Evolutionary conservation across 1,140 invertebrate genomes (phyloP).

Genomic region (Cyphomyrmex costatus): DNA sequence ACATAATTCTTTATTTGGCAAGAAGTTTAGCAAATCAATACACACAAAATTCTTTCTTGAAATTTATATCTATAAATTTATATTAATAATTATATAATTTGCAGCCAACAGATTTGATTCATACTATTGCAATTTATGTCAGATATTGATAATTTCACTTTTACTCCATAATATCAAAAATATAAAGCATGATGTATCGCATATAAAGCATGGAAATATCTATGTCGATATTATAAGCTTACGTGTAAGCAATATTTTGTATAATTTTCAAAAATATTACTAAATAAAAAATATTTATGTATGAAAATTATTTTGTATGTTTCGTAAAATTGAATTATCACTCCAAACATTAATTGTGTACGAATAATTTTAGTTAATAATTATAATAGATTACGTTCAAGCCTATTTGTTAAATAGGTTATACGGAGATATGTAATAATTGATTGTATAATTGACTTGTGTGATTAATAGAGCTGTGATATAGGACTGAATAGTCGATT

Average conservation of each 20-base stretch:
- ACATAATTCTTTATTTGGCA: constrained; percentile 49
- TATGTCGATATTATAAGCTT: not conserved
- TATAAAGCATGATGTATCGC: constrained; percentile 75
- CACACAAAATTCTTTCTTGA: not conserved
- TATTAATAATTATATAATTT: constrained; percentile 67
- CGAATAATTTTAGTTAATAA: constrained; percentile 8
- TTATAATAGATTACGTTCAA: constrained; percentile 21
- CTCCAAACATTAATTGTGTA: constrained; percentile 30
- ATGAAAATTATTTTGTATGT: not conserved
- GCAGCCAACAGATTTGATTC: constrained; percentile 46
- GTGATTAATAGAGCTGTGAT: not conserved
- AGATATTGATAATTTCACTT: constrained; percentile 72
- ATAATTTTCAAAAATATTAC: constrained; percentile 3
- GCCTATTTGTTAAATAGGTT: constrained; percentile 22
- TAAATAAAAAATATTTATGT: not conserved
- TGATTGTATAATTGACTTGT: constrained; percentile 32
- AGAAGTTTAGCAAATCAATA: constrained; percentile 16
- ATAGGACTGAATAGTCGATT: not conserved
- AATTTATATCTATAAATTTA: constrained; percentile 36
- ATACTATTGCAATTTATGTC: constrained; percentile 64
- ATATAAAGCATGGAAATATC: constrained; percentile 6
- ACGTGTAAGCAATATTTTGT: not conserved
- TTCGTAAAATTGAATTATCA: constrained; percentile 3
- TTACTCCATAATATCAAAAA: constrained; percentile 75
- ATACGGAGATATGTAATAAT: not conserved